These are phyloP conservation scores for Eupithecia insigniata DNA, from an alignment of 2,888 invertebrate genomes.

Conservation along the genomic window DNA sequence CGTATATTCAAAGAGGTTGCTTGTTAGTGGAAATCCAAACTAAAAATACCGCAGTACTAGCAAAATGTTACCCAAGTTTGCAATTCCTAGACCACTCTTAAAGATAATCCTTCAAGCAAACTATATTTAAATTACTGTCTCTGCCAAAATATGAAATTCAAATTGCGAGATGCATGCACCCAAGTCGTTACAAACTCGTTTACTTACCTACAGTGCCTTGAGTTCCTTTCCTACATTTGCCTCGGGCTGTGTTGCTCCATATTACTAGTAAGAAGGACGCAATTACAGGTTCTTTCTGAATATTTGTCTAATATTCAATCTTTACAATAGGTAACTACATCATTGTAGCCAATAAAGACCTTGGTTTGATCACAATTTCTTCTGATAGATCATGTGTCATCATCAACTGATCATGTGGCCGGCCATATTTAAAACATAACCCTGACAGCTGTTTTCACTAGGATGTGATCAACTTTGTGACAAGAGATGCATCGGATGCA, in stretches of 20 bases:
- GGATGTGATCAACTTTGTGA: too few species aligned
- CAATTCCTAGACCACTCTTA: conserved; percentile 44
- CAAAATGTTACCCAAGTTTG: conserved; percentile 33
- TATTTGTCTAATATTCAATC: not conserved
- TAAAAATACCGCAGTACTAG: conserved; percentile 16
- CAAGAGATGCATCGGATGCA: too few species aligned
- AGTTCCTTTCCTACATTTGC: conserved; percentile 49
- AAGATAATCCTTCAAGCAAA: conserved; percentile 46
- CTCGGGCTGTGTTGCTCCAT: conserved; percentile 29
- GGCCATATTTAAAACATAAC: too few species aligned
- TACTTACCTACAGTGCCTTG: conserved; percentile 54
- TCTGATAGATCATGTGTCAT: too few species aligned
- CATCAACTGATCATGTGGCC: not conserved
- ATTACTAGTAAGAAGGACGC: conserved; percentile 9
- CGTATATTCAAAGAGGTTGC: not conserved
- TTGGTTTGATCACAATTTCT: not conserved
- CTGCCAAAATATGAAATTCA: conserved; percentile 64
- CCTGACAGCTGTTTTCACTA: too few species aligned
- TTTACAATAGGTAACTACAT: too few species aligned
- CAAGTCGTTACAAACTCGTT: conserved; percentile 70
- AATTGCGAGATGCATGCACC: conserved; percentile 63
- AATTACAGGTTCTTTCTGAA: not conserved
- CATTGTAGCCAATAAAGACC: too few species aligned
- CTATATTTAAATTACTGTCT: conserved; percentile 53
- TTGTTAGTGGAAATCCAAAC: conserved; percentile 16